Evolutionary conservation across 2,888 invertebrate genomes (phyloP), one percentile per base, ranked within the genome.

Genomic region (Pollenia amentaria): DNA sequence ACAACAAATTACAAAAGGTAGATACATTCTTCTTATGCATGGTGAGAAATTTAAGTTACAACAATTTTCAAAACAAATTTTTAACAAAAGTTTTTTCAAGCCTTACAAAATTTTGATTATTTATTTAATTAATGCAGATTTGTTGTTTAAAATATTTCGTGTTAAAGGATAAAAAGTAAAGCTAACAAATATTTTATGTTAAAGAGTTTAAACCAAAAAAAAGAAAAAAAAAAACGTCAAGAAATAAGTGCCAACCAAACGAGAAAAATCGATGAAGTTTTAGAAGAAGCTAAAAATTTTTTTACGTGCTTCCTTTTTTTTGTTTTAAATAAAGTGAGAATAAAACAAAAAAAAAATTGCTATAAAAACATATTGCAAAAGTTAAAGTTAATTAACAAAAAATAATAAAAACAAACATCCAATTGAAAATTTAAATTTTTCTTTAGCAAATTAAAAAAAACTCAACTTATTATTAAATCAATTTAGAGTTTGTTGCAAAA

Each of bases 181-280:
- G 29, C 44, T 11, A 14, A 29, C 12, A 11, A 18, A 46, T 21
- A 51, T 38, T 67, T 70, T 14, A 12, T 29, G 44, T 38, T 11
- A 46, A n/a, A 29, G 57, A 44, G 76, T 70, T 70, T 46, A 16
- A 60, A 70, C n/a, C n/a, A 42, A 60, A 42, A 69, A 79, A 42
- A 14, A 46, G 1, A 21, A 69, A 70, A 69, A 51, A 29, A 38
- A 62, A 46, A 18, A 14, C 18, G 51, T 18, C 53, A 38, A 60
- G 53, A 62, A 78, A 78, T 29, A 57, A 76, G 64, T 77, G 62
- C 48, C 78, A 85, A 62, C 18, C 44, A 57, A 79, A 79, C 72
- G 86, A 85, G 87, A 88, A 88, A 88, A 88, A 88, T 88, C 88
- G 88, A 88, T 88, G 88, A 87, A 87, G 87, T 87, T 87, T 87